Evolutionary conservation across 2,113 vertebrate species (phyloP).

Genomic region (human (Homo sapiens)): DNA sequence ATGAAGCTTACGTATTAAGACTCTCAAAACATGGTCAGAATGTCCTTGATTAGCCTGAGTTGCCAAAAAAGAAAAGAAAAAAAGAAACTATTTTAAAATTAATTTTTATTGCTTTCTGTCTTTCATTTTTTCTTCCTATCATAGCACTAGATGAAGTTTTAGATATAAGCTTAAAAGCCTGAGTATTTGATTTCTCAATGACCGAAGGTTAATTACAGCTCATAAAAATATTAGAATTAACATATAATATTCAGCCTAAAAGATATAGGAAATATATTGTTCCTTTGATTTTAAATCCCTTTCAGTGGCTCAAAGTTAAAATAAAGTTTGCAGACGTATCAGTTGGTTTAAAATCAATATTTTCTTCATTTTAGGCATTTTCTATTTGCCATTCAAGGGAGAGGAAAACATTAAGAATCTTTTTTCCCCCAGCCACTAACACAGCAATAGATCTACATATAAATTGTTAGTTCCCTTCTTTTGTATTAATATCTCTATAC

Average conservation of each 20-base stretch:
- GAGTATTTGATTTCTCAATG: slow-evolving; percentile 15
- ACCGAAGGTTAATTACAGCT: not conserved
- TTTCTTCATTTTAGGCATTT: not conserved
- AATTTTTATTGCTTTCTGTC: not conserved
- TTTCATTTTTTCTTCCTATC: not conserved
- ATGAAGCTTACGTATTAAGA: not conserved
- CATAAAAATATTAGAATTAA: slow-evolving; percentile 1
- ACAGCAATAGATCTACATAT: not conserved
- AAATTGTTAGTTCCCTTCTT: not conserved
- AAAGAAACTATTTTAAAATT: not conserved
- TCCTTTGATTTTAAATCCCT: slow-evolving; percentile 3
- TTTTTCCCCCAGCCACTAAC: not conserved
- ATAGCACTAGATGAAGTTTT: not conserved
- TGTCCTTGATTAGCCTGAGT: not conserved
- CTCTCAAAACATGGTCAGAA: not conserved
- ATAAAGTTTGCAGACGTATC: not conserved
- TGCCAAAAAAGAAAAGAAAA: not conserved
- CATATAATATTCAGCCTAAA: not conserved
- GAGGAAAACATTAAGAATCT: not conserved
- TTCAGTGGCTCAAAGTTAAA: not conserved
- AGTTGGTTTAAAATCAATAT: not conserved
- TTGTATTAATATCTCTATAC: not conserved
- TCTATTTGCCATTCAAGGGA: not conserved
- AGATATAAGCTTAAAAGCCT: not conserved
- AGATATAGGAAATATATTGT: not conserved